Conservation (phyloP, 2,797 vertebrate species). For the Loris lydekkerianus region DNA sequence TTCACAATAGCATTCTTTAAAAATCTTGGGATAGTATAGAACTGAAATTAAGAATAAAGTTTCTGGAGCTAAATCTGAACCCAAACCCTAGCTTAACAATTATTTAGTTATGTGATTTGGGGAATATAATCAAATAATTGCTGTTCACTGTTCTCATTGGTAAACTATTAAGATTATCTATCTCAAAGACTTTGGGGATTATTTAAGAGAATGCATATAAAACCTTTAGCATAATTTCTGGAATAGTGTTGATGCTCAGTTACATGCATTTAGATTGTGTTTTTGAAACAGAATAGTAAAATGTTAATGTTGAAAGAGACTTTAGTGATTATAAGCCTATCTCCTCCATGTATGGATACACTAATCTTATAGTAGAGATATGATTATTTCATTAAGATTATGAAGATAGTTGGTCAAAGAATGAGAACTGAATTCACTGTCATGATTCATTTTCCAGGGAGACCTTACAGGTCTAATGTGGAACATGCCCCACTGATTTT, state of each 20-base stretch:
- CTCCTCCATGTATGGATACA: neutral
- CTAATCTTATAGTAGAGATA: neutral
- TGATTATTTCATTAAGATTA: neutral
- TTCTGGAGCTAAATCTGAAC: neutral
- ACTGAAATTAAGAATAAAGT: neutral
- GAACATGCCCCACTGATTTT: neutral
- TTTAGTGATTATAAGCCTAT: neutral
- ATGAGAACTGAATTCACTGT: neutral
- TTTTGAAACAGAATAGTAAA: neutral
- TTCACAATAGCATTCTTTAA: neutral
- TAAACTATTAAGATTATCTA: neutral
- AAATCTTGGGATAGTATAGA: neutral
- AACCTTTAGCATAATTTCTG: neutral
- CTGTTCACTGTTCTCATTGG: neutral
- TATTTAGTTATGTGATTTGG: neutral
- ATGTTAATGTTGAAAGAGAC: neutral
- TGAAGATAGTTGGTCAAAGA: neutral
- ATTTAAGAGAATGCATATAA: constrained; percentile 19
- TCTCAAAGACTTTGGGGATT: neutral
- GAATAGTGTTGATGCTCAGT: neutral
- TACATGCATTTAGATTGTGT: neutral
- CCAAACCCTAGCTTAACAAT: neutral
- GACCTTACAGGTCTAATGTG: neutral
- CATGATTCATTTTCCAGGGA: neutral
- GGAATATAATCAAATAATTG: neutral